Conservation (phyloP, 2,797 vertebrate genomes). For the Adrianichthys oophorus region DNA sequence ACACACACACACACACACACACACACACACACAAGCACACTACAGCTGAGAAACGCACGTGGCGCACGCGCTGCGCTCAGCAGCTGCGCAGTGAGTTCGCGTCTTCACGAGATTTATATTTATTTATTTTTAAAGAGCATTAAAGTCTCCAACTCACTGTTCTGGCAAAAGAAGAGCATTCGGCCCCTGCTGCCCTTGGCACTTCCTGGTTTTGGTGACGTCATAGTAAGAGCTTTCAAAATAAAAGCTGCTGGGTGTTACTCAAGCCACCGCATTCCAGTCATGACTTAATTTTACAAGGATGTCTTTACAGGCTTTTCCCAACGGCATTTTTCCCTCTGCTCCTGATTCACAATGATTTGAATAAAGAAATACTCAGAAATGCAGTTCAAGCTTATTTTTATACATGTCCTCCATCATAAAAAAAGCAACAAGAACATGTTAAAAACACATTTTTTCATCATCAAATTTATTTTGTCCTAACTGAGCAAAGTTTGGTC, state of each 20-base stretch:
- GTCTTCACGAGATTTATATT: neutral
- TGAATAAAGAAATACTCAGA: too few species aligned
- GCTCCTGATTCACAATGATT: too few species aligned
- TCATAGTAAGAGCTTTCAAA: conserved; percentile 33
- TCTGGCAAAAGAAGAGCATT: neutral
- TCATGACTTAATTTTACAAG: too few species aligned
- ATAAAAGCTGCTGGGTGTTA: conserved; percentile 40
- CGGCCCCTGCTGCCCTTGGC: conserved; percentile 30
- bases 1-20: conserved; percentile 15
- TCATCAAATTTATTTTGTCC: too few species aligned
- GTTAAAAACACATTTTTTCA: too few species aligned
- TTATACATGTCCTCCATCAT: too few species aligned
- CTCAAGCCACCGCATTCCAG: too few species aligned
- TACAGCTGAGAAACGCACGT: neutral
- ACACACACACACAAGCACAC: conserved; percentile 10
- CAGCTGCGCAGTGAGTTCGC: neutral
- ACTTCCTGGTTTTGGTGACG: conserved; percentile 58
- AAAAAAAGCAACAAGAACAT: too few species aligned
- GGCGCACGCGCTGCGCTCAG: neutral
- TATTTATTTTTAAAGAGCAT: neutral
- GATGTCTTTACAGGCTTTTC: too few species aligned
- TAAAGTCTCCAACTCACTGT: conserved; percentile 7
- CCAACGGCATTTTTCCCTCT: too few species aligned
- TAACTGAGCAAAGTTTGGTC: too few species aligned
- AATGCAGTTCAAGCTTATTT: too few species aligned